phyloP scores from a whole-genome alignment of 2,113 vertebrate genomes.

The Crotophaga sulcirostris region DNA sequence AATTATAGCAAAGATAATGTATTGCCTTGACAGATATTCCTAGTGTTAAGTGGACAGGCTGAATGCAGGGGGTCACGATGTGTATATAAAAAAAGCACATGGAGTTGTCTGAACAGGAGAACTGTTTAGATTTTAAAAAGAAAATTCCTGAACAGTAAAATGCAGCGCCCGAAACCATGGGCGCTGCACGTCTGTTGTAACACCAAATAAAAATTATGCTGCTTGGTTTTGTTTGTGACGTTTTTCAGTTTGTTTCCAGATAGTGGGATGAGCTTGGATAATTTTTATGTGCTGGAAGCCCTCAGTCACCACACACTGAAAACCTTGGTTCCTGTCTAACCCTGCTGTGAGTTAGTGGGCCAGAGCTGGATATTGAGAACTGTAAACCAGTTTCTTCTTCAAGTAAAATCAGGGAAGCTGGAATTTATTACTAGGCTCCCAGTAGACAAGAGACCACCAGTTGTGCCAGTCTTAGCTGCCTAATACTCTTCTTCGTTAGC shows the following conservation, averaged over 20 bases:
- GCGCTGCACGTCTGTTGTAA: slow-evolving; percentile 75
- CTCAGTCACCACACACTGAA: not conserved
- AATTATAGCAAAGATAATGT: slow-evolving; percentile 75
- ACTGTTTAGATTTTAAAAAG: slow-evolving; percentile 59
- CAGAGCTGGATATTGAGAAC: not conserved
- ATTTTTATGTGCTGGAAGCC: not conserved
- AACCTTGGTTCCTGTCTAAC: not conserved
- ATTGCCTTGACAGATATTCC: slow-evolving; percentile 77
- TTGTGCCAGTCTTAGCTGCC: not conserved
- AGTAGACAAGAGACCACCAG: not conserved
- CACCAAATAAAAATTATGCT: slow-evolving; percentile 90
- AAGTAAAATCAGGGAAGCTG: not conserved
- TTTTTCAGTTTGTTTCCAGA: slow-evolving; percentile 51
- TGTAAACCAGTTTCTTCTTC: not conserved
- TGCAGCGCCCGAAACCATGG: slow-evolving; percentile 30
- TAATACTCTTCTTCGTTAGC: not conserved
- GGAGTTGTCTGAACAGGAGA: slow-evolving; percentile 52
- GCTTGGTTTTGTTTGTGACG: slow-evolving; percentile 76
- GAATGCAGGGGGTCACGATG: slow-evolving; percentile 66
- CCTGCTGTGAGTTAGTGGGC: not conserved
- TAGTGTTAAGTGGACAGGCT: slow-evolving; percentile 68
- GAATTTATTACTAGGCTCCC: not conserved
- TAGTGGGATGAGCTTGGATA: slow-evolving; percentile 8
- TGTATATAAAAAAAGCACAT: slow-evolving; percentile 72
- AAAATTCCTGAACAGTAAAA: slow-evolving; percentile 49